Conservation (phyloP, 1,140 invertebrate species). For the Drosophila kurseongensis region DNA sequence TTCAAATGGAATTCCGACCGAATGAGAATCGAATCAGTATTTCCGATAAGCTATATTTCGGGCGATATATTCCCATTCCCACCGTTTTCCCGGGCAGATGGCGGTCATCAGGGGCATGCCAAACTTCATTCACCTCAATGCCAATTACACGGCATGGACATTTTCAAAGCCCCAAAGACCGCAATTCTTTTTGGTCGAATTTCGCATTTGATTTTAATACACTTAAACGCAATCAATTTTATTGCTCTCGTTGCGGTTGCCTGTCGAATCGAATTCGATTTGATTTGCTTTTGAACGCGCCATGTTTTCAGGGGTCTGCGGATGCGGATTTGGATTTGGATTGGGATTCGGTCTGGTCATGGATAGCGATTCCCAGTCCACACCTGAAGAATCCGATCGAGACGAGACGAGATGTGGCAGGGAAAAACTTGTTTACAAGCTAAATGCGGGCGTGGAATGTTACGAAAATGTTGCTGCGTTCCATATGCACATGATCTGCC, state of each 20-base stretch:
- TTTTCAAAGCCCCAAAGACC: constrained; percentile 40
- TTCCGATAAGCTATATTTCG: neutral
- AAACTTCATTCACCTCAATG: constrained; percentile 70
- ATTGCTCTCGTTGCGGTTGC: constrained; percentile 78
- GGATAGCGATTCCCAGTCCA: constrained; percentile 39
- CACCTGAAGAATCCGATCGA: constrained; percentile 36
- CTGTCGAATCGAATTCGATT: constrained; percentile 78
- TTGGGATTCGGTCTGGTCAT: constrained; percentile 27
- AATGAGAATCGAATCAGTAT: neutral
- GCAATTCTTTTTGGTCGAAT: constrained; percentile 34
- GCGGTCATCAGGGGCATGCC: constrained; percentile 41
- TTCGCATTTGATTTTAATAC: constrained; percentile 77
- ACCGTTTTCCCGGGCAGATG: constrained; percentile 13
- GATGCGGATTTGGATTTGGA: constrained; percentile 12
- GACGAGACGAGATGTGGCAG: constrained; percentile 20
- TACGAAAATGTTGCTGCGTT: constrained; percentile 59
- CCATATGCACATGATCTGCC: constrained; percentile 69
- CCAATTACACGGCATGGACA: constrained; percentile 60
- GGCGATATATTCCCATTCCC: neutral
- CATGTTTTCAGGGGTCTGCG: constrained; percentile 21
- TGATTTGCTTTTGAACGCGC: constrained; percentile 72
- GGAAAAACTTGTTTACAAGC: constrained; percentile 67
- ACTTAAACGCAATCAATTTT: constrained; percentile 81
- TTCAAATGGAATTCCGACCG: neutral
- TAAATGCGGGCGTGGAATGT: constrained; percentile 64